Conservation (phyloP, 2,797 vertebrate species). For the Alectoris magna region DNA sequence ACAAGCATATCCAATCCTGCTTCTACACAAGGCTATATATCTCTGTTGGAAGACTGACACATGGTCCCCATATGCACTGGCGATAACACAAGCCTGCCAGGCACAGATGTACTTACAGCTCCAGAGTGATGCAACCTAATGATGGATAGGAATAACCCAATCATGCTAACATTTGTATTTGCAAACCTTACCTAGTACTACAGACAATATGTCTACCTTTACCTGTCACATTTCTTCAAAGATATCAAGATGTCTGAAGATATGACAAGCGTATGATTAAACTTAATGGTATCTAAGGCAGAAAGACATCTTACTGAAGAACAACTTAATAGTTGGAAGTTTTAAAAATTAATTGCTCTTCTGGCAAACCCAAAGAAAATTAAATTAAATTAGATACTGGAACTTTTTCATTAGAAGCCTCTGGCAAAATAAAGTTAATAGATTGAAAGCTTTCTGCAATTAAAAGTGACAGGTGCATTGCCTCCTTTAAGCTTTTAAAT, state of each 20-base stretch:
- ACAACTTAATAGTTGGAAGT: slow-evolving; percentile 63
- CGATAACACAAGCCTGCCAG: slow-evolving; percentile 67
- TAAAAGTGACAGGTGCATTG: slow-evolving; percentile 70
- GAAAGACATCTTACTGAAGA: slow-evolving; percentile 58
- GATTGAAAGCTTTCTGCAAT: slow-evolving; percentile 73
- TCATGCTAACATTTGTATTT: slow-evolving; percentile 63
- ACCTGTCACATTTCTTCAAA: slow-evolving; percentile 63
- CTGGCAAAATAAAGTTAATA: slow-evolving; percentile 75
- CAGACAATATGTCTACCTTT: slow-evolving; percentile 52
- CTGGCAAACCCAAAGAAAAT: slow-evolving; percentile 76
- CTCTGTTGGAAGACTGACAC: slow-evolving; percentile 77
- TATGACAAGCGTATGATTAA: slow-evolving; percentile 68
- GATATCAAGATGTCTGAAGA: slow-evolving; percentile 76
- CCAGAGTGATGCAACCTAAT: slow-evolving; percentile 65
- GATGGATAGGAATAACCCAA: slow-evolving; percentile 70
- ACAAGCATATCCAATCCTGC: slow-evolving; percentile 72
- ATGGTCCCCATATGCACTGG: slow-evolving; percentile 71
- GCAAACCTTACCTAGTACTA: slow-evolving; percentile 51
- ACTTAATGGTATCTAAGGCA: slow-evolving; percentile 68
- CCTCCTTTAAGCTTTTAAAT: slow-evolving; percentile 71
- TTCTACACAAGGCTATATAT: slow-evolving; percentile 66
- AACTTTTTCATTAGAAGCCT: slow-evolving; percentile 77
- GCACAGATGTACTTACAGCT: slow-evolving; percentile 68
- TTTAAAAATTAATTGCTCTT: slow-evolving; percentile 81
- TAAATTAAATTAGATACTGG: slow-evolving; percentile 78